Evolutionary conservation across 2,113 vertebrate species (phyloP), one percentile per base, ranked within the genome.

Genomic region (Lichenostomus cassidix): DNA sequence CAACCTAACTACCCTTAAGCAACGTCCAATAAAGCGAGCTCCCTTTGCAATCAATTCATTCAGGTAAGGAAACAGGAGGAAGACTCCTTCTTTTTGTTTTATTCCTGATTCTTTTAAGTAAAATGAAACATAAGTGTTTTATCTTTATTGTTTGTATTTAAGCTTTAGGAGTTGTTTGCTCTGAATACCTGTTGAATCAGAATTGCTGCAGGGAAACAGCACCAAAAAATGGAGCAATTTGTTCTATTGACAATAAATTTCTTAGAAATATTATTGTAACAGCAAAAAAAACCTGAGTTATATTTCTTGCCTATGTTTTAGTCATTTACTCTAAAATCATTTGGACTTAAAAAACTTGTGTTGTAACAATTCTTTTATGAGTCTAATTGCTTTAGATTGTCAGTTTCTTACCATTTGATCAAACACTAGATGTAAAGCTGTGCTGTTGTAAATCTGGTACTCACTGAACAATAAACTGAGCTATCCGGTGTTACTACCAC

Each of bases 41-140:
- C 98, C 99, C 21, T 99, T 99, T 96, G 99, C 99, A 79, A 97
- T 98, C 76, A 99, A 98, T 92, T 98, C 99, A 90, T 99, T 99
- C 98, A 99, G 99, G 99, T 99, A 97, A 97, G 96, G 33, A 59
- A 91, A 80, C 92, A 71, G 78, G 82, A 87, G 74, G 50, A 89
- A 88, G 15, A 17, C 9, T 60, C 27, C 7, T 53, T 76, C 13
- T 67, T 59, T 89, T 79, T 62, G 20, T 89, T 79, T 77, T 65
- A 70, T 49, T 83, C 9, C 11, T 49, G 18, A 24, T 39, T 78
- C n/a, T 87, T 70, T 15, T 46, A 65, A 71, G 39, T 49, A 71
- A 94, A 77, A 68, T 83, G 5, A 86, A 95, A 44, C 5, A 52
- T 25, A 90, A 60, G 3, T 42, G 20, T 28, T 83, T 63, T 53